phyloP scores from a whole-genome alignment of 2,888 invertebrate species.

The Strigamia maritima region DNA sequence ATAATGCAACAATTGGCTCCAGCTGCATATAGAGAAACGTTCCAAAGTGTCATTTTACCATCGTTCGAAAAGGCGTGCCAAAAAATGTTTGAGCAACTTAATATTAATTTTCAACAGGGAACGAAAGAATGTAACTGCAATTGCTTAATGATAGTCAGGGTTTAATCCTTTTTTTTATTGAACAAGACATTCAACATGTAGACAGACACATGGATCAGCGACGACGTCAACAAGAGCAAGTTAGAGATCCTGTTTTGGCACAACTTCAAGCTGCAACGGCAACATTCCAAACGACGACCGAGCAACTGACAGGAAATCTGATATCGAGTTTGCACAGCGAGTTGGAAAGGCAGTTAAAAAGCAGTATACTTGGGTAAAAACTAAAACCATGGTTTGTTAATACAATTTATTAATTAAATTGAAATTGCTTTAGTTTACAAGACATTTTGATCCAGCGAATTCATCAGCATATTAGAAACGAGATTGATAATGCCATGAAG shows the following conservation, averaged over 20 bases:
- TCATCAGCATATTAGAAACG: conserved; percentile 49
- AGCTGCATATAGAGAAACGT: conserved; percentile 71
- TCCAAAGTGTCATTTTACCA: conserved; percentile 73
- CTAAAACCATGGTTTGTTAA: too few relatives aligned
- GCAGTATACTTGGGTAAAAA: background rate
- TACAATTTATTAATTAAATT: background rate
- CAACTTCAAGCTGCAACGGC: conserved; percentile 36
- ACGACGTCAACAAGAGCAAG: conserved; percentile 37
- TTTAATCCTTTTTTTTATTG: background rate
- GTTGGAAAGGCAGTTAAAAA: conserved; percentile 26
- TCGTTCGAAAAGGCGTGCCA: conserved; percentile 81
- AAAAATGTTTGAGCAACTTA: conserved; percentile 83
- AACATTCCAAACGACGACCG: conserved; percentile 9
- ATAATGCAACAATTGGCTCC: conserved; percentile 72
- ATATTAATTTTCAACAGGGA: conserved; percentile 80
- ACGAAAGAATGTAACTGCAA: conserved; percentile 79
- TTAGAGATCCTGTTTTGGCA: conserved; percentile 26
- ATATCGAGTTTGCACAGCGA: conserved; percentile 17
- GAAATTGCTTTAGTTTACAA: conserved; percentile 48
- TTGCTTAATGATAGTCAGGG: background rate
- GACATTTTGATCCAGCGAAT: conserved; percentile 49
- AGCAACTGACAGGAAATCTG: conserved; percentile 18
- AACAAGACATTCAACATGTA: conserved; percentile 32
- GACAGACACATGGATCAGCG: conserved; percentile 41
- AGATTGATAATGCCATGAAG: conserved; percentile 52